These are phyloP conservation scores for Jacana jacana DNA, from an alignment of 2,113 vertebrate genomes.

Conservation along the genomic window DNA sequence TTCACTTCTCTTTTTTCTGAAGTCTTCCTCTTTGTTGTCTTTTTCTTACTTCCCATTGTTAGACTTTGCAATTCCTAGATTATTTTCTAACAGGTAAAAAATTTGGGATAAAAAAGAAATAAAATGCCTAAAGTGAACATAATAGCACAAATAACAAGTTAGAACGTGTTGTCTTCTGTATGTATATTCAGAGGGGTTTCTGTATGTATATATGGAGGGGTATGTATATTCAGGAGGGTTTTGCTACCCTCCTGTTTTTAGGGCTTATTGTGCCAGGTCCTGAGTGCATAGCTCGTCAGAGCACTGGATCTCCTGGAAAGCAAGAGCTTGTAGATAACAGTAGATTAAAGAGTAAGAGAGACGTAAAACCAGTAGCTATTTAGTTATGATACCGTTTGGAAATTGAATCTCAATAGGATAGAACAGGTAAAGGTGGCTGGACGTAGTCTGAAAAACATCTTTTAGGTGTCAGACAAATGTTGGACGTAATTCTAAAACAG, in stretches of 20 bases:
- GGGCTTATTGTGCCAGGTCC: not conserved
- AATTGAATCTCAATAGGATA: not conserved
- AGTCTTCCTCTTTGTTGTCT: not conserved
- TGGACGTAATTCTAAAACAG: not conserved
- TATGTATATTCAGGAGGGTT: not conserved
- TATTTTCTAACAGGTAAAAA: not conserved
- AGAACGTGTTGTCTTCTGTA: not conserved
- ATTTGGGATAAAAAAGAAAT: not conserved
- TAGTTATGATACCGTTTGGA: not conserved
- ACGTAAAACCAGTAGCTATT: not conserved
- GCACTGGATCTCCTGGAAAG: not conserved
- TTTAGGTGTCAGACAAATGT: not conserved
- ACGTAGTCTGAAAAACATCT: not conserved
- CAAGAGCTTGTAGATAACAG: not conserved
- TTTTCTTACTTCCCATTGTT: not conserved
- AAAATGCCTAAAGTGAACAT: not conserved
- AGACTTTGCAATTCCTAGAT: not conserved
- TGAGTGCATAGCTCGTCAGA: not conserved
- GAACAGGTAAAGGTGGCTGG: not conserved
- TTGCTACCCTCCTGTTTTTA: not conserved
- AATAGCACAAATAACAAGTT: not conserved
- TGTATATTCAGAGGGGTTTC: not conserved
- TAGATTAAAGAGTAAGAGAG: not conserved
- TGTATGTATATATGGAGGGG: not conserved
- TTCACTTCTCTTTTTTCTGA: not conserved